These are phyloP conservation scores for Furcifer pardalis DNA, from an alignment of 2,797 vertebrate species.

Conservation along the genomic window DNA sequence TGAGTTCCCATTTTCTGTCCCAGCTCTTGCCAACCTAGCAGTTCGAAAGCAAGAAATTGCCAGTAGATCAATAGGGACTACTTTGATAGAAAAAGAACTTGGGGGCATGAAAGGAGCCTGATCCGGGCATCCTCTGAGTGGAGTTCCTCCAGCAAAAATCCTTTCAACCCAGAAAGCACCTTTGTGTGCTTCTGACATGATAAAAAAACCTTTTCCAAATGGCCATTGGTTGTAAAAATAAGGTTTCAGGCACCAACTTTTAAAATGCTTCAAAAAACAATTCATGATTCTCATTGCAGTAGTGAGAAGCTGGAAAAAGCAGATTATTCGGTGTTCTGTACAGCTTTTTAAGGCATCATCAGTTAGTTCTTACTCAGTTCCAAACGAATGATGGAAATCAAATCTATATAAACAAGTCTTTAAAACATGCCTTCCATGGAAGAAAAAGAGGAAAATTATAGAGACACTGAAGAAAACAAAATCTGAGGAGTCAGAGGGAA, in stretches of 20 bases:
- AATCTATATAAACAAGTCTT: constrained; percentile 40
- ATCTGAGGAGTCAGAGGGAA: constrained; percentile 30
- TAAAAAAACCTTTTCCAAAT: not conserved
- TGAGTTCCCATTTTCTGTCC: too few relatives aligned
- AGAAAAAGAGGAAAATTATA: constrained; percentile 52
- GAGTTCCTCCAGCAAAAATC: too few relatives aligned
- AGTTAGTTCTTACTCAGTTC: not conserved
- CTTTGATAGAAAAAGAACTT: too few relatives aligned
- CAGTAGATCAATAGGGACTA: too few relatives aligned
- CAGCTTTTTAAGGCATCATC: not conserved
- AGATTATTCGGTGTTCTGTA: not conserved
- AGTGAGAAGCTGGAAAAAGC: constrained; percentile 16
- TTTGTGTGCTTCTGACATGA: too few relatives aligned
- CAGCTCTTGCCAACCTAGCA: too few relatives aligned
- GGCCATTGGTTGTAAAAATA: not conserved
- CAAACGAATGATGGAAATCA: not conserved
- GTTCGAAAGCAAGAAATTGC: too few relatives aligned
- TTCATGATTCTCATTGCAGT: not conserved
- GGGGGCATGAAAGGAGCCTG: too few relatives aligned
- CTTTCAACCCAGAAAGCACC: too few relatives aligned
- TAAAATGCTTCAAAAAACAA: not conserved
- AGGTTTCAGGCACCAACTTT: not conserved
- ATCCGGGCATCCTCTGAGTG: too few relatives aligned
- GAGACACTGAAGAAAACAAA: constrained; percentile 55
- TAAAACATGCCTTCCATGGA: constrained; percentile 47